A percentile compares a stretch with the other conserved stretches of the same genome.
Conservation (phyloP, 64 coral and sea anemone species). For the Platygyra sinensis region DNA sequence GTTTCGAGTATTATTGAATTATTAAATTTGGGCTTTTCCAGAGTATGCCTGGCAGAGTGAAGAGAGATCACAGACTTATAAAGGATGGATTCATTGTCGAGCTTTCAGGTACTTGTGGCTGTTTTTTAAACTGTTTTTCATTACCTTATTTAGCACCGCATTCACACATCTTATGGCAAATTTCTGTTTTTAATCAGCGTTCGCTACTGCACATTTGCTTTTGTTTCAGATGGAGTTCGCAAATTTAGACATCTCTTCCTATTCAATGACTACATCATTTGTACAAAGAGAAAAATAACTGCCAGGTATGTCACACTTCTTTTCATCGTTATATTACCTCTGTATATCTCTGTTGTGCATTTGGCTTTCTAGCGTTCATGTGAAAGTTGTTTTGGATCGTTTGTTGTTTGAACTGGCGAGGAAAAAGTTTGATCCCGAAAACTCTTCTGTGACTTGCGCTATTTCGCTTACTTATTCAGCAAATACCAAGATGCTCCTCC, state of each 20-base stretch:
- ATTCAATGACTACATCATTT: slow-evolving; percentile 91
- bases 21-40: background rate
- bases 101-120: slow-evolving; percentile 69
- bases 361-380: no score
- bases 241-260: slow-evolving; percentile 97
- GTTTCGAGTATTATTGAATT: background rate
- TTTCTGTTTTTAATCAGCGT: background rate
- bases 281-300: slow-evolving; percentile 85
- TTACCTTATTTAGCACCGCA: no score
- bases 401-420: no score
- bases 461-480: no score
- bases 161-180: background rate
- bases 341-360: no score
- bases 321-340: no score
- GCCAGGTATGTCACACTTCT: slow-evolving; percentile 57
- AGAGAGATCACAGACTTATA: slow-evolving; percentile 83
- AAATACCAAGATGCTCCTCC: no score
- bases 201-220: background rate
- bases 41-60: slow-evolving; percentile 48
- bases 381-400: no score
- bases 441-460: no score
- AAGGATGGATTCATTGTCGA: slow-evolving; percentile 99
- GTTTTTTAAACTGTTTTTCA: no score
- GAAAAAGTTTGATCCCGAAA: no score
- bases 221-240: slow-evolving; percentile 63